Evolutionary conservation across 2,113 vertebrate genomes (phyloP).

Genomic region (Caranx melampygus): DNA sequence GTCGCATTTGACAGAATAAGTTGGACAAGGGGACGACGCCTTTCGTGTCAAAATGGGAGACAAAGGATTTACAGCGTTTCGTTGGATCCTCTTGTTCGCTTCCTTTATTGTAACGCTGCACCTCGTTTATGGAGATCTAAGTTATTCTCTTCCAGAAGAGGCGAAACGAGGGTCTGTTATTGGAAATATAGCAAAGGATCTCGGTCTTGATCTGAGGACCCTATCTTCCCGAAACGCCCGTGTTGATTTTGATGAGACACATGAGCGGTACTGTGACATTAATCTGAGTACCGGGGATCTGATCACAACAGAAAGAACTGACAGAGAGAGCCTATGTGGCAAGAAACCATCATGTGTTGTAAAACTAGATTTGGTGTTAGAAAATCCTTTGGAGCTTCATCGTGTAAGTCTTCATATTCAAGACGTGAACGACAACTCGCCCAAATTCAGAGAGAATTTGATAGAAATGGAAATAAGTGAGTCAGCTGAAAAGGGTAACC

Average conservation of each 20-base stretch:
- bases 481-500: constrained; percentile 14
- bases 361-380: constrained; percentile 71
- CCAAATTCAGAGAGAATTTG: constrained; percentile 61
- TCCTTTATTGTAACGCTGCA: constrained; percentile 30
- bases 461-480: constrained; percentile 67
- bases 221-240: constrained; percentile 75
- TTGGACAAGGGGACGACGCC: neutral
- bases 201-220: constrained; percentile 72
- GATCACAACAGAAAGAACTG: constrained; percentile 58
- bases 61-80: constrained; percentile 31
- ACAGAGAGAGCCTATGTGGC: constrained; percentile 69
- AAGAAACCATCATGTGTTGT: constrained; percentile 60
- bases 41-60: neutral
- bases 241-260: constrained; percentile 47
- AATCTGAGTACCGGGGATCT: constrained; percentile 63
- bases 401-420: constrained; percentile 69
- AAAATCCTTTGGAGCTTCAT: constrained; percentile 74
- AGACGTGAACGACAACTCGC: constrained; percentile 78
- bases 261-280: constrained; percentile 49
- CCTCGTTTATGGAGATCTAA: constrained; percentile 71
- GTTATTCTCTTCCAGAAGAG: constrained; percentile 79
- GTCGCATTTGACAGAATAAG: no score
- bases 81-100: constrained; percentile 3
- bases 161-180: constrained; percentile 79
- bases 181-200: constrained; percentile 82